A percentile compares a stretch with the other conserved stretches of the same genome.
Conservation (phyloP, 2,888 invertebrate species). For the Yponomeuta plumbellus region DNA sequence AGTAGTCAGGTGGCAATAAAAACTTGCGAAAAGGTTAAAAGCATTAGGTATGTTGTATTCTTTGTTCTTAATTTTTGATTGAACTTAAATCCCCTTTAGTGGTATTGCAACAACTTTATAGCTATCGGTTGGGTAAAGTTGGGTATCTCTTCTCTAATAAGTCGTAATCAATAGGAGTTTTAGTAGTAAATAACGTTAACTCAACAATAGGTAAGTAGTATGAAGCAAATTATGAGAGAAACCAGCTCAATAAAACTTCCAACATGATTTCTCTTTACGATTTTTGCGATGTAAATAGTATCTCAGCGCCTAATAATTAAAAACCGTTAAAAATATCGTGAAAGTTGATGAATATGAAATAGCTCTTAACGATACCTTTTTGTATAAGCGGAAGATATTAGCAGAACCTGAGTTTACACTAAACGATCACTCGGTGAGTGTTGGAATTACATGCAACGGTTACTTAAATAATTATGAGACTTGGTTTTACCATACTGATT, state of each 20-base stretch:
- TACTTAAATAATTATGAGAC: too few species aligned
- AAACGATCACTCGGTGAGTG: too few species aligned
- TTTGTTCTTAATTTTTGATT: neutral
- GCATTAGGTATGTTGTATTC: neutral
- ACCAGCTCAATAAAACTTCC: neutral
- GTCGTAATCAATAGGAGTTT: neutral
- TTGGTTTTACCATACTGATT: too few species aligned
- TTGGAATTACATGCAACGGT: too few species aligned
- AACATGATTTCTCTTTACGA: neutral
- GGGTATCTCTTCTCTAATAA: too few species aligned
- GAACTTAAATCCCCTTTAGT: too few species aligned
- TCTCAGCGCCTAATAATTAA: neutral
- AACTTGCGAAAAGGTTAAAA: neutral
- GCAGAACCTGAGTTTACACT: neutral
- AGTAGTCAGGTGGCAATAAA: neutral
- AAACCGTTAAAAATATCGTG: conserved; percentile 1
- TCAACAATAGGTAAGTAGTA: neutral
- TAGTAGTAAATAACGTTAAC: neutral
- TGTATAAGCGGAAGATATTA: neutral
- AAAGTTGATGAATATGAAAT: conserved; percentile 11
- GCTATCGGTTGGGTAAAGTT: too few species aligned
- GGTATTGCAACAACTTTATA: too few species aligned
- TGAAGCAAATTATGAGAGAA: neutral
- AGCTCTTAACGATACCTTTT: neutral
- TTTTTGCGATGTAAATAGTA: neutral